Conservation (phyloP, 1,140 invertebrate genomes). For the Orchestia grillus region DNA sequence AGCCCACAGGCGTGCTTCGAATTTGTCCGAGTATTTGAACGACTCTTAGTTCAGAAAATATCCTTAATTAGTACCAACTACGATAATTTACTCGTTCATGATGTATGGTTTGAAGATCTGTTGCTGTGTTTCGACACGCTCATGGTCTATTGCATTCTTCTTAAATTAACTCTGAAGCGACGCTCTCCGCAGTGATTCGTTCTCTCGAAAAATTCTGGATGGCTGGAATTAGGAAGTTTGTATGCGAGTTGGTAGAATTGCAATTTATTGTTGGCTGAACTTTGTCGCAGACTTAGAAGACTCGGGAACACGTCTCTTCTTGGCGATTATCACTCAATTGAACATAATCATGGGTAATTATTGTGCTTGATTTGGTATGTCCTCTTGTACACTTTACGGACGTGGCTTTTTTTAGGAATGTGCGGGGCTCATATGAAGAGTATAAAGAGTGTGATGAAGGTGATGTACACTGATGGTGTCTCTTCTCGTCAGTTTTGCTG, state of each 20-base stretch:
- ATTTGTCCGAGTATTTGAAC: background rate
- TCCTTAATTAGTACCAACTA: slow-evolving; percentile 1
- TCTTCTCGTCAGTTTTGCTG: too few species aligned
- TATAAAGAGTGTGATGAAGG: too few species aligned
- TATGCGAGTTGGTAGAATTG: background rate
- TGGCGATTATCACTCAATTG: background rate
- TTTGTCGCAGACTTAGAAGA: background rate
- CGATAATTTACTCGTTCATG: slow-evolving; percentile 8
- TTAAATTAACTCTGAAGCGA: background rate
- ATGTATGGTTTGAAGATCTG: background rate
- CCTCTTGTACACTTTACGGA: background rate
- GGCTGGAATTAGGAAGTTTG: slow-evolving; percentile 6
- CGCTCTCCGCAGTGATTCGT: background rate
- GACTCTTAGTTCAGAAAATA: slow-evolving; percentile 9
- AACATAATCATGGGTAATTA: background rate
- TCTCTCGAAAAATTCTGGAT: background rate
- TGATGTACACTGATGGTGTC: too few species aligned
- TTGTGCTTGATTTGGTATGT: background rate
- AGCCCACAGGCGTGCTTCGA: slow-evolving; percentile 11
- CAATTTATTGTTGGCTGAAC: background rate
- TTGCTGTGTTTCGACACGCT: background rate
- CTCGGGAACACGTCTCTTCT: background rate
- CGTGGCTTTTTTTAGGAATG: background rate
- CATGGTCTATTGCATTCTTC: background rate
- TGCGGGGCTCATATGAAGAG: background rate